These are phyloP conservation scores for Corythaeola cristata DNA, from an alignment of 2,113 vertebrate genomes.

Conservation along the genomic window DNA sequence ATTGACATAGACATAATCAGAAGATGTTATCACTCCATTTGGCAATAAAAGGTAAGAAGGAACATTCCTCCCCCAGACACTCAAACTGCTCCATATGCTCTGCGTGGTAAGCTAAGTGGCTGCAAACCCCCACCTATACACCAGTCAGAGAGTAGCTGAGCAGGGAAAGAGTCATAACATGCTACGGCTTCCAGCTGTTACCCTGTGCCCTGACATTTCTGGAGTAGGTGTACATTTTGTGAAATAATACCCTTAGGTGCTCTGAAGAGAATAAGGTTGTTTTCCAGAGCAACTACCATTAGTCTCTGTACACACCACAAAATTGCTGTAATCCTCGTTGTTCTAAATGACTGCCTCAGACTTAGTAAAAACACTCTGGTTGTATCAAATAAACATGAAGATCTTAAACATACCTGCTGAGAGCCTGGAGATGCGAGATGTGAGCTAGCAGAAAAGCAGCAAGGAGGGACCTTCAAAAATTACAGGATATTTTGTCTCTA, in stretches of 20 bases:
- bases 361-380: background rate
- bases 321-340: background rate
- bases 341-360: background rate
- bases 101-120: background rate
- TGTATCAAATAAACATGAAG: background rate
- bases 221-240: background rate
- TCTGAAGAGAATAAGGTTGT: background rate
- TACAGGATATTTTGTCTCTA: background rate
- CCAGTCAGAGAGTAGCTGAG: background rate
- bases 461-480: background rate
- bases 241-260: background rate
- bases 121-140: background rate
- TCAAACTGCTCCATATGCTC: background rate
- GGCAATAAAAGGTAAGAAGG: background rate
- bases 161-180: background rate
- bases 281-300: background rate
- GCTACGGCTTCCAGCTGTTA: background rate
- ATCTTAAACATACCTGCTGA: background rate
- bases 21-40: background rate
- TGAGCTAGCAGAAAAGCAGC: background rate
- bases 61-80: background rate
- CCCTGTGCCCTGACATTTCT: background rate
- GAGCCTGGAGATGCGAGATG: background rate
- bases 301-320: background rate
- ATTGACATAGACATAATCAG: background rate